Conservation (phyloP, 1,140 invertebrate species). For the Drosophila saltans region DNA sequence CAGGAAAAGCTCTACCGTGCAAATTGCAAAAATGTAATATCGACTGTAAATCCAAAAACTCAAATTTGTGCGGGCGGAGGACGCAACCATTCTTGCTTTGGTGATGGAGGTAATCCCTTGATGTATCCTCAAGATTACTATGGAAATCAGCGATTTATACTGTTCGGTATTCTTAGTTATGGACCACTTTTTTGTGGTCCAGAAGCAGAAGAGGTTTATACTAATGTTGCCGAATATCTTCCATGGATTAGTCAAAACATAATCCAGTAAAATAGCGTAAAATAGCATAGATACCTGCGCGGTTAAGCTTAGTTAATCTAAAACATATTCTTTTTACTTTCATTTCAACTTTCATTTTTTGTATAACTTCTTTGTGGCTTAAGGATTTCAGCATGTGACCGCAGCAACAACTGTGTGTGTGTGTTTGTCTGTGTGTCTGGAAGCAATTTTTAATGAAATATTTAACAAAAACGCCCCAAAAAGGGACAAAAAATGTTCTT, state of each 20-base stretch:
- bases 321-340: constrained; percentile 1
- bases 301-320: background rate
- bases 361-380: constrained; percentile 9
- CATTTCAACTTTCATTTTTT: background rate
- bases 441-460: constrained; percentile 68
- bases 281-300: background rate
- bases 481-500: too few relatives aligned
- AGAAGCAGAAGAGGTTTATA: constrained; percentile 34
- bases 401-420: constrained; percentile 30
- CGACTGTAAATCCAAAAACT: background rate
- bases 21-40: too few relatives aligned
- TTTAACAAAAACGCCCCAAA: constrained; percentile 35
- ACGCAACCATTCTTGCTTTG: constrained; percentile 22
- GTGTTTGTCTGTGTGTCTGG: constrained; percentile 14
- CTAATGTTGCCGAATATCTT: constrained; percentile 14
- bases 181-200: constrained; percentile 12
- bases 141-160: constrained; percentile 26
- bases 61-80: constrained; percentile 30
- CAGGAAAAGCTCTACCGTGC: background rate
- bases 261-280: too few relatives aligned
- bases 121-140: background rate
- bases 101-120: constrained; percentile 48
- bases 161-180: constrained; percentile 45
- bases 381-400: constrained; percentile 3
- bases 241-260: background rate